Evolutionary conservation across 2,113 vertebrate genomes (phyloP).

Genomic region (Mastomys natalensis): DNA sequence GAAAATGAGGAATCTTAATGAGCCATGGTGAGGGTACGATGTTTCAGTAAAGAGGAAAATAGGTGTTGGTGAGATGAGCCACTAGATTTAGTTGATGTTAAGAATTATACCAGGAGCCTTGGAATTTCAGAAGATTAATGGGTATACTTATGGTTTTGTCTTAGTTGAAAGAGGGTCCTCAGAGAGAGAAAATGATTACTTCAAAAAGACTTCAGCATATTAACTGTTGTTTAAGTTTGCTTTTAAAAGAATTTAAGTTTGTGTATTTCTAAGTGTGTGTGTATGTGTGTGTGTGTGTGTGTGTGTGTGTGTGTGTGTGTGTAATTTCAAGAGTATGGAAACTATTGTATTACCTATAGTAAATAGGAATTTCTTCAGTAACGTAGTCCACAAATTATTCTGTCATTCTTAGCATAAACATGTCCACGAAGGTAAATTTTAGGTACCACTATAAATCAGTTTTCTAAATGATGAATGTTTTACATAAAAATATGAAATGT

Average conservation of each 20-base stretch:
- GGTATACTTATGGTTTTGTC: background rate
- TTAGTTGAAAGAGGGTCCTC: background rate
- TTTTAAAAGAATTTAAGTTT: background rate
- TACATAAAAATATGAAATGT: constrained; percentile 23
- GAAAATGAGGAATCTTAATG: background rate
- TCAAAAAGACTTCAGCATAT: background rate
- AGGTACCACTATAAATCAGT: background rate
- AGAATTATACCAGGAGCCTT: background rate
- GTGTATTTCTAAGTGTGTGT: background rate
- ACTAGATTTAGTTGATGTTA: background rate
- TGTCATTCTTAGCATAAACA: background rate
- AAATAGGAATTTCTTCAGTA: background rate
- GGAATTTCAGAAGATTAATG: background rate
- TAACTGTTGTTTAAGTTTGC: background rate
- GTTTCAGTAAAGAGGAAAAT: constrained; percentile 22
- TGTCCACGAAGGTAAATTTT: background rate
- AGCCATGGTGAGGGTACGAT: background rate
- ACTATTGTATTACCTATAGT: background rate
- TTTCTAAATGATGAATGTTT: constrained; percentile 22
- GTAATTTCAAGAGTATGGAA: background rate
- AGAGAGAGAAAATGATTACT: background rate
- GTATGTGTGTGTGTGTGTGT: background rate
- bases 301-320: background rate
- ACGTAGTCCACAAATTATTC: constrained; percentile 2
- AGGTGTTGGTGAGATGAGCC: background rate